Base-by-base conservation (phyloP, 2,888 invertebrate species). In the Panzeria rudis region DNA sequence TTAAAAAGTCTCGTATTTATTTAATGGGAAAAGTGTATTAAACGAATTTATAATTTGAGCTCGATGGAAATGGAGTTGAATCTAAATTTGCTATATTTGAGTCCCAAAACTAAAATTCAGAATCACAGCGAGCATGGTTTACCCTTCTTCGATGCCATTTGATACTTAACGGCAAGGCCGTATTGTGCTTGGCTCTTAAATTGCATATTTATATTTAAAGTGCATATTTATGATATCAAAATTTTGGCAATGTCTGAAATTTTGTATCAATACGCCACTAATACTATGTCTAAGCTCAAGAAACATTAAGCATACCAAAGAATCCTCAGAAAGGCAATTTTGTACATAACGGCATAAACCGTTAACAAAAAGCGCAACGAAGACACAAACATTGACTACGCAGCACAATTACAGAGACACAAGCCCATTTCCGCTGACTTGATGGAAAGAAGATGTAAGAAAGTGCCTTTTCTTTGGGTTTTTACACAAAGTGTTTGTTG, bases 321-420 rank as follows among this genome's bases (percentile, higher is more conserved):
- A 61, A 73, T 64, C 35, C 52, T 50, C 61, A 69, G 64, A 84
- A 73, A 73, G 75, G 69, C 75, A 78, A 82, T 75, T 66, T 82
- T 35, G 38, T 73, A 64, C 61, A 54, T 64, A 15, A 35, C 17
- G 32, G 32, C 38, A 62, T 47, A 17, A 72, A 50, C n/a, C 35
- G 15, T 1, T 41, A 72, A 56, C 47, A 72, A 52, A 52, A 54
- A 62, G 50, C 35, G 32, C 32, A 47, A 59, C 17, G 41, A 20
- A 72, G 62, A 69, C 66, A 59, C 62, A 56, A 77, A 72, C 72
- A 73, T 47, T 80, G 69, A 29, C 38, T 80, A 80, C 66, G 61
- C 79, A 80, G 76, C 71, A 61, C 66, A 71, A 76, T 72, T 59
- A 54, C 13, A 38, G 25, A 71, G 44, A 47, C 47, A 64, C 59